Percentiles rank a stretch among this genome's conserved stretches.
phyloP scores from a whole-genome alignment of 2,888 invertebrate genomes.

The Cosmia pyralina region DNA sequence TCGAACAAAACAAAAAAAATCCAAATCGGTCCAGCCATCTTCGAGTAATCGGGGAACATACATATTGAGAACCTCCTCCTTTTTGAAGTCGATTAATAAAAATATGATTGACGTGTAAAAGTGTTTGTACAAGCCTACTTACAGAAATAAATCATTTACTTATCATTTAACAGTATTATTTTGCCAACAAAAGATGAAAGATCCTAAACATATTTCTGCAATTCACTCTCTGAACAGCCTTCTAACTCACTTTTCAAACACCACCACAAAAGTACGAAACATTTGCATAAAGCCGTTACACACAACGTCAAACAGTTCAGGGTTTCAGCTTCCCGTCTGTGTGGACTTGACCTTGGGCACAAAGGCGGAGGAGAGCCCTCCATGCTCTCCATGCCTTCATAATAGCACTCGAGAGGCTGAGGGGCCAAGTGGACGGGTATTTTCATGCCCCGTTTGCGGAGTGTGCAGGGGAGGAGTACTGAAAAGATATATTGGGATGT shows the following conservation, averaged over 20 bases:
- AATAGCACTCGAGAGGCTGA: slow-evolving; percentile 41
- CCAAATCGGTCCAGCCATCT: too few relatives aligned
- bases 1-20: too few relatives aligned
- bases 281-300: slow-evolving; percentile 34
- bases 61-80: too few relatives aligned
- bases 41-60: too few relatives aligned
- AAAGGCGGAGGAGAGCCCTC: slow-evolving; percentile 50
- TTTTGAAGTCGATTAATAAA: too few relatives aligned
- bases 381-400: slow-evolving; percentile 11
- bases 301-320: slow-evolving; percentile 30
- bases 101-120: too few relatives aligned
- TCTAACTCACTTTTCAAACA: not conserved
- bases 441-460: slow-evolving; percentile 53
- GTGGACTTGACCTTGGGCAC: slow-evolving; percentile 54
- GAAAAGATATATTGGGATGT: slow-evolving; percentile 6
- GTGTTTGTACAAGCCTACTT: too few relatives aligned
- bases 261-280: slow-evolving; percentile 20
- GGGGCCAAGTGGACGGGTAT: slow-evolving; percentile 36
- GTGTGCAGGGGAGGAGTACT: not conserved
- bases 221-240: not conserved
- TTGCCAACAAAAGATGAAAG: too few relatives aligned
- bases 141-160: too few relatives aligned
- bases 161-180: too few relatives aligned
- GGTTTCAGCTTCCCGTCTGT: slow-evolving; percentile 1
- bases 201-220: not conserved